Base-by-base conservation (phyloP, 2,797 vertebrate species). In the Scyliorhinus canicula region DNA sequence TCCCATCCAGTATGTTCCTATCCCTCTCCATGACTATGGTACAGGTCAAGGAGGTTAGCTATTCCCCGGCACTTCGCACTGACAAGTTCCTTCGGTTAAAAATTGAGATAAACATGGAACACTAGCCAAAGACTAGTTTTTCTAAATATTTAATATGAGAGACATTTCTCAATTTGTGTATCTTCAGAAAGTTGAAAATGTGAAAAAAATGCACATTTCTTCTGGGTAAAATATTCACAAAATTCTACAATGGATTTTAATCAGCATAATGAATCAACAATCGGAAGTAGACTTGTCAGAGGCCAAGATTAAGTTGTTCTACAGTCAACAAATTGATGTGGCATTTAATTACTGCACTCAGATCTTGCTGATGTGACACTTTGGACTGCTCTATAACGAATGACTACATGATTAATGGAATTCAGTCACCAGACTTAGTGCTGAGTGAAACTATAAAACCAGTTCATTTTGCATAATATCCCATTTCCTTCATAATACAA, bases 131-230 rank as follows among this genome's bases (percentile, higher is more conserved):
- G 28, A 14, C 11, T 21, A 86, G 50, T 50, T 86, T 85, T 85
- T 50, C 28, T 85, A 85, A 31, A 28, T 40, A 63, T 63, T 91
- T n/a, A n/a, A 63, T 21, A 57, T 11, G 35, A n/a, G 71, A 19
- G 12, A n/a, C 35, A 77, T 50, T 85, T 85, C 24, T 85, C 82
- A 26, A 50, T 50, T 47, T 85, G 24, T 85, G 2, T 85, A 50
- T 24, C 47, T 85, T 85, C 21, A 50, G 77, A 79, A 77, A 77
- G 1, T 77, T 40, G 11, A 60, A 57, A 96, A 94, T 95, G 96
- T 95, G 77, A 93, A 65, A 84, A 11, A 95, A 95, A n/a, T n/a
- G n/a, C 65, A 95, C 95, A 47, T 82, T n/a, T 28, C 26, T 79
- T 82, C 95, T 90, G 50, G 44, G 12, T 26, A n/a, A 74, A 40